Evolutionary conservation across 2,113 vertebrate genomes (phyloP), one percentile per base, ranked within the genome.

Genomic region (Paradoxurus hermaphroditus): DNA sequence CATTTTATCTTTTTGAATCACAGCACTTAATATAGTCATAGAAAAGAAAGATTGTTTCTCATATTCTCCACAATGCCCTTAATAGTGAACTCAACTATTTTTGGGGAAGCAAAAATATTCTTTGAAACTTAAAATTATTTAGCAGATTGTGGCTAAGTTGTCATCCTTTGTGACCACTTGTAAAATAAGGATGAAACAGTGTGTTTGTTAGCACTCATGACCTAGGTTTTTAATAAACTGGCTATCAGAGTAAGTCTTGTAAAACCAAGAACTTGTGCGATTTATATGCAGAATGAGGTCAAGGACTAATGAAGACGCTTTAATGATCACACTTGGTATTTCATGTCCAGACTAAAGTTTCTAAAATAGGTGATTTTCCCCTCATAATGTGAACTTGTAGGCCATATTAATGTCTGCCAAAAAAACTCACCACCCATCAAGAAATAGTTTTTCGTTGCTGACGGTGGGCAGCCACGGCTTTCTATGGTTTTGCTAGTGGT

Each of bases 241-340:
- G 77, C 15, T 97, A 73, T 91, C 92, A 19, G 89, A 82, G 90
- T 15, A 94, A 73, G 94, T 97, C 93, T 94, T 95, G 12, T 94
- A 97, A 97, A 97, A 97, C 92, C 88, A 83, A 94, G 96, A 98
- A 95, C 95, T 98, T 96, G 21, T 95, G 79, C 8, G 3, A 92
- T 92, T 94, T 70, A 85, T 72, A 29, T 70, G 73, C 84, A 97
- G 90, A 98, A 98, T 77, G 87, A 98, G 98, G 97, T 97, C 97
- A 98, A 98, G 97, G 96, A 96, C 94, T 96, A 83, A 85, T 78
- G 79, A 46, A 51, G 79, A n/a, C 10, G 10, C 31, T 92, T 95
- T 53, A 87, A 67, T 97, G 97, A 88, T 96, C 90, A 67, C 72
- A 53, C 39, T 88, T 84, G 51, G 44, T 94, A 88, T 95, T 97